A percentile compares a stretch with the other conserved stretches of the same genome.
phyloP scores from a whole-genome alignment of 2,113 vertebrate genomes.

The Guaruba guarouba region DNA sequence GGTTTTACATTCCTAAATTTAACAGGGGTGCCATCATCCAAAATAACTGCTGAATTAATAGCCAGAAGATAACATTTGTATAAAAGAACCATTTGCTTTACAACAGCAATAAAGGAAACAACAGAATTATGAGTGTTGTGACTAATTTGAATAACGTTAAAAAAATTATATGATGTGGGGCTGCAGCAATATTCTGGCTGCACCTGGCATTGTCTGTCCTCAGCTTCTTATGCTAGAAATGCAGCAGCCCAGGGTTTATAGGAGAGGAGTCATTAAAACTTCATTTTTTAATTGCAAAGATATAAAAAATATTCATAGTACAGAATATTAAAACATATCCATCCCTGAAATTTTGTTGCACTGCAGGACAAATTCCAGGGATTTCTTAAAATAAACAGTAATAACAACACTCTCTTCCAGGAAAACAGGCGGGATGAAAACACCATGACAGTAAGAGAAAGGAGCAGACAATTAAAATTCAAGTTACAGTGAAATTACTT shows the following conservation, averaged over 20 bases:
- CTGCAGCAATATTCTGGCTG: slow-evolving; percentile 31
- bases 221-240: slow-evolving; percentile 55
- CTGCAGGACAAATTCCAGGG: neutral
- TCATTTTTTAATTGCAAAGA: slow-evolving; percentile 63
- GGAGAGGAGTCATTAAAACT: slow-evolving; percentile 58
- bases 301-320: slow-evolving; percentile 52
- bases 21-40: slow-evolving; percentile 75
- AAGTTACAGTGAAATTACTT: slow-evolving; percentile 13
- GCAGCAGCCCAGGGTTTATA: slow-evolving; percentile 60
- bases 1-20: slow-evolving; percentile 70
- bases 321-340: slow-evolving; percentile 59
- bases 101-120: slow-evolving; percentile 79
- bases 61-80: slow-evolving; percentile 79
- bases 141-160: slow-evolving; percentile 78
- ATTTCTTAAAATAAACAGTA: slow-evolving; percentile 44
- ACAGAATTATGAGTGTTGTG: slow-evolving; percentile 74
- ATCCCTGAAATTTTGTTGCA: neutral
- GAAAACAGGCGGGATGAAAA: slow-evolving; percentile 12
- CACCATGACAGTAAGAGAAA: slow-evolving; percentile 17
- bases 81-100: slow-evolving; percentile 81
- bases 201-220: slow-evolving; percentile 60
- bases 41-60: slow-evolving; percentile 81
- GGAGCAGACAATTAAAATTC: slow-evolving; percentile 21
- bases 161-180: slow-evolving; percentile 57
- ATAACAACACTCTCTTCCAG: neutral